phyloP scores from a whole-genome alignment of 2,888 invertebrate species.

The Lepidocyrtoides sp. region DNA sequence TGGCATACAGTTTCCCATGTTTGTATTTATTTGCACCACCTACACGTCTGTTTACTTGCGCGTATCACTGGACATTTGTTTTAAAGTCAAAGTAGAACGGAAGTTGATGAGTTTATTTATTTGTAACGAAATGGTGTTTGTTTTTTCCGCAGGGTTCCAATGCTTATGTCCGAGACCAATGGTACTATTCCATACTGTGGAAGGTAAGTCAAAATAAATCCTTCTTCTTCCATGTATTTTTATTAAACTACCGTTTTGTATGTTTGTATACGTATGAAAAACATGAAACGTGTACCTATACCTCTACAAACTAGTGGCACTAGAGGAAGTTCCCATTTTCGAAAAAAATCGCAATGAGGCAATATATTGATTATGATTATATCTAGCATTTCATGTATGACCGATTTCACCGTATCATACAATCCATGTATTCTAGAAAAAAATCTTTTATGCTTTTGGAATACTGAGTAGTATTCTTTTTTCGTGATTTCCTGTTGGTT shows the following conservation, averaged over 20 bases:
- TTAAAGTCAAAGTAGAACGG: neutral
- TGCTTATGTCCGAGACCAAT: slow-evolving; percentile 93
- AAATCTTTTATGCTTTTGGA: neutral
- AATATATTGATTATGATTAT: slow-evolving; percentile 33
- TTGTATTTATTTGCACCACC: neutral
- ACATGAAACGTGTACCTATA: no score
- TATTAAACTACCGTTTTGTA: neutral
- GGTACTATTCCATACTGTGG: slow-evolving; percentile 94
- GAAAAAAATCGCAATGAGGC: neutral
- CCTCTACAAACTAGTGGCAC: neutral
- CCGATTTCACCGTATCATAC: neutral
- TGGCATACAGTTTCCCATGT: neutral
- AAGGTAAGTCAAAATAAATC: slow-evolving; percentile 88
- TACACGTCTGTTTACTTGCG: neutral
- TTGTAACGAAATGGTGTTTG: neutral
- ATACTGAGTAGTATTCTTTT: slow-evolving; percentile 3
- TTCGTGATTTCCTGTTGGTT: no score
- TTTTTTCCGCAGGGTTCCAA: slow-evolving; percentile 90
- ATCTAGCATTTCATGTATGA: neutral
- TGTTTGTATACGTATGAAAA: no score
- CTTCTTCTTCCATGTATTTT: neutral
- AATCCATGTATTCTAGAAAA: neutral
- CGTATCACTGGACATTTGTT: neutral
- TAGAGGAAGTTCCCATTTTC: neutral
- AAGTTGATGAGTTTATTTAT: slow-evolving; percentile 24